phyloP scores from a whole-genome alignment of 2,797 vertebrate species.

The Schizopygopsis pylzovi region DNA sequence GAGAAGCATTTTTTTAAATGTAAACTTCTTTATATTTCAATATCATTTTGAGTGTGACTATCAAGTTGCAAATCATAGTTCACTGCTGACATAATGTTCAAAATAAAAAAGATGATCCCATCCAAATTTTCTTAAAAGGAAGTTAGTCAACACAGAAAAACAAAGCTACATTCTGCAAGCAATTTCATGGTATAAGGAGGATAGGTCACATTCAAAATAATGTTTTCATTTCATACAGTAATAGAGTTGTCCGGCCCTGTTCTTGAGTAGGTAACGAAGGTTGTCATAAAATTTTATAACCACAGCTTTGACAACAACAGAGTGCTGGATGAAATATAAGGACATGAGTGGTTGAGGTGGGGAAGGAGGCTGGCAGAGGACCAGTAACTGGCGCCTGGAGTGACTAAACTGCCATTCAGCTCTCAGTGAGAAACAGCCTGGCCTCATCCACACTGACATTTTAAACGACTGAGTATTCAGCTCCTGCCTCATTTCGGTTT shows the following conservation, averaged over 20 bases:
- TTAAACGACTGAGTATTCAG: constrained; percentile 25
- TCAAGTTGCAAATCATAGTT: not conserved
- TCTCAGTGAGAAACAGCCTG: constrained; percentile 40
- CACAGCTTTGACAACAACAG: constrained; percentile 41
- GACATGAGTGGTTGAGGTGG: not conserved
- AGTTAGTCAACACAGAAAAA: not conserved
- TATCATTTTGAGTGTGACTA: not conserved
- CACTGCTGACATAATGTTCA: not conserved
- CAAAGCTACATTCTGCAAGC: not conserved
- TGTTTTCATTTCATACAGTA: constrained; percentile 6
- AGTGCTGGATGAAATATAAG: constrained; percentile 29
- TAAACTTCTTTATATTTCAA: not conserved
- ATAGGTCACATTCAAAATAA: not conserved
- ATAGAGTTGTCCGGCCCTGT: not conserved
- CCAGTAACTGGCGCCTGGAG: constrained; percentile 33
- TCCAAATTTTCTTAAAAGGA: not conserved
- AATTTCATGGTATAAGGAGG: not conserved
- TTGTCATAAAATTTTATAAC: constrained; percentile 26
- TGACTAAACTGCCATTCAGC: constrained; percentile 21
- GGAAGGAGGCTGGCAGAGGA: constrained; percentile 27
- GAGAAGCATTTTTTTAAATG: not conserved
- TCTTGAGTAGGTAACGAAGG: constrained; percentile 32
- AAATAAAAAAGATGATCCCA: not conserved
- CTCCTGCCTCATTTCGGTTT: constrained; percentile 20
- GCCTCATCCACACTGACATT: constrained; percentile 32